Evolutionary conservation across 2,888 invertebrate genomes (phyloP).

Genomic region (Drosophila robusta): DNA sequence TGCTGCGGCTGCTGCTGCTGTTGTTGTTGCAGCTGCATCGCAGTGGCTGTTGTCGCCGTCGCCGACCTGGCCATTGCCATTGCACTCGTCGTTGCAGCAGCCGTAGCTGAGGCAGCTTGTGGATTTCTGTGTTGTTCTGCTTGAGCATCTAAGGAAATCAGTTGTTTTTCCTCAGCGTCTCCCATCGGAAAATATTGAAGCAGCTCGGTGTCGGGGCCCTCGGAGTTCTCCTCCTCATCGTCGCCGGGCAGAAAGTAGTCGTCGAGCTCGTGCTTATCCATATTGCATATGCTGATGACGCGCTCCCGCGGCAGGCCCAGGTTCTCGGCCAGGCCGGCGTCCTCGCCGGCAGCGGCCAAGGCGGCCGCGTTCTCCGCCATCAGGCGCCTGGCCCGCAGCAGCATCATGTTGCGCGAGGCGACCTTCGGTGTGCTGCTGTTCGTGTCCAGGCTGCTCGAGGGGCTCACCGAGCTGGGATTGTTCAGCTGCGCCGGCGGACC

Average conservation of each 20-base stretch:
- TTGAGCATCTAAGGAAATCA: slow-evolving; percentile 83
- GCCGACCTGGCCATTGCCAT: slow-evolving; percentile 30
- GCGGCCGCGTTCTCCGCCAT: slow-evolving; percentile 74
- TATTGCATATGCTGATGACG: slow-evolving; percentile 90
- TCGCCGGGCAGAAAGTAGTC: slow-evolving; percentile 88
- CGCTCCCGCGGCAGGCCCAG: slow-evolving; percentile 88
- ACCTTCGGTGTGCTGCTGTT: slow-evolving; percentile 82
- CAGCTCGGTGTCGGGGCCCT: slow-evolving; percentile 93
- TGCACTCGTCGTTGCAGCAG: slow-evolving; percentile 41
- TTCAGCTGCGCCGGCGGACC: slow-evolving; percentile 84
- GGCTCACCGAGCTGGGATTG: slow-evolving; percentile 73
- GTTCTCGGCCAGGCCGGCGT: slow-evolving; percentile 80
- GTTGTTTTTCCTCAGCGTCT: slow-evolving; percentile 84
- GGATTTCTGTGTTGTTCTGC: slow-evolving; percentile 81
- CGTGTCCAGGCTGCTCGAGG: slow-evolving; percentile 68
- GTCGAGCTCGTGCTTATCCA: slow-evolving; percentile 92
- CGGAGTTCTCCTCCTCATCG: slow-evolving; percentile 88
- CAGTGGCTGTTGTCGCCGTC: slow-evolving; percentile 32
- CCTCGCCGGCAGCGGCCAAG: slow-evolving; percentile 59
- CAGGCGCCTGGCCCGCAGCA: slow-evolving; percentile 85
- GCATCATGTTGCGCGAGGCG: slow-evolving; percentile 86
- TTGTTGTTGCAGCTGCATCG: slow-evolving; percentile 51
- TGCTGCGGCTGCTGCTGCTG: slow-evolving; percentile 28
- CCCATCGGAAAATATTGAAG: slow-evolving; percentile 91
- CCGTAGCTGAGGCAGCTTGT: slow-evolving; percentile 64